Evolutionary conservation across 2,113 vertebrate genomes (phyloP).

Genomic region (Notarius quadriscutis): DNA sequence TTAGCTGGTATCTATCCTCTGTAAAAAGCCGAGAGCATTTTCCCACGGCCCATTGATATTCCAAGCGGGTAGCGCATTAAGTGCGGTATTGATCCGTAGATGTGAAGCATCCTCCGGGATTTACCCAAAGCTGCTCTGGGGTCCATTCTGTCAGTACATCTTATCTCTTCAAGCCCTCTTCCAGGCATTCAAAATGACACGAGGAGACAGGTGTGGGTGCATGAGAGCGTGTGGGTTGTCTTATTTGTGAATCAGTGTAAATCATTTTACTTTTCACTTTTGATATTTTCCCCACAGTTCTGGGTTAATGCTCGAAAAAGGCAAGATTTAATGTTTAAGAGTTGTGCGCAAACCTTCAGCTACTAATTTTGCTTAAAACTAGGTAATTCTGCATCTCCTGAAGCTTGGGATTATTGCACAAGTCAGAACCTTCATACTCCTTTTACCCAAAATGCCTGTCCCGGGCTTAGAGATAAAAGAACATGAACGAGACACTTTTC

Average conservation of each 20-base stretch:
- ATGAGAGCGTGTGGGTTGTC: background rate
- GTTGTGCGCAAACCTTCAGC: background rate
- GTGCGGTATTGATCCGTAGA: constrained; percentile 65
- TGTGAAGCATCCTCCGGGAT: constrained; percentile 56
- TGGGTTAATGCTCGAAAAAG: background rate
- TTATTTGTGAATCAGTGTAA: background rate
- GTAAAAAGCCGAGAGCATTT: constrained; percentile 61
- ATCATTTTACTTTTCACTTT: background rate
- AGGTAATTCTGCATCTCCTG: background rate
- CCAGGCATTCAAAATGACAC: constrained; percentile 36
- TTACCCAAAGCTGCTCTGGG: constrained; percentile 51
- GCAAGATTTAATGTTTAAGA: background rate
- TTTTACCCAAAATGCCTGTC: background rate
- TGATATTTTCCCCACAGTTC: background rate
- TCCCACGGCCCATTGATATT: constrained; percentile 70
- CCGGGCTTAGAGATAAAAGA: background rate
- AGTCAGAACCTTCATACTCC: background rate
- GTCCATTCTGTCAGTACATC: constrained; percentile 54
- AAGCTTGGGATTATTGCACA: background rate
- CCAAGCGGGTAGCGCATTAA: constrained; percentile 51
- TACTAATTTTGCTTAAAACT: background rate
- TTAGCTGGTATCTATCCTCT: constrained; percentile 57
- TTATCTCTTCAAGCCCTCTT: constrained; percentile 45
- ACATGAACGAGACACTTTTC: background rate
- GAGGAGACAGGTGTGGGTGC: background rate